Percentiles rank a stretch among this genome's conserved stretches.
Evolutionary conservation across 2,888 invertebrate species (phyloP).

Genomic region (Microplitis deprimator): DNA sequence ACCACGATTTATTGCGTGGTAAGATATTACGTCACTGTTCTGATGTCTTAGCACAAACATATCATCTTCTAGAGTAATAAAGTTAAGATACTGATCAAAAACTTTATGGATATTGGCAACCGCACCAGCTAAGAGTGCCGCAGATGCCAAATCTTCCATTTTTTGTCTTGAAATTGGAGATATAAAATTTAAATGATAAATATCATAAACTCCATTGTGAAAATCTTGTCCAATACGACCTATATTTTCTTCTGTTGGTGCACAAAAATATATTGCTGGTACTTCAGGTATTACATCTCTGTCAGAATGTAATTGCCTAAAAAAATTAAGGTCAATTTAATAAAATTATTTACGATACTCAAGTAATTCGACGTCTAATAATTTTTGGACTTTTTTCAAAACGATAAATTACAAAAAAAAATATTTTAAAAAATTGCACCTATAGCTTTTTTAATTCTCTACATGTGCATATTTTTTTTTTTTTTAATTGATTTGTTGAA

Average conservation of each 20-base stretch:
- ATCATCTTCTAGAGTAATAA: constrained; percentile 98
- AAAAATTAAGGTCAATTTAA: constrained; percentile 19
- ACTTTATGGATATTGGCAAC: constrained; percentile 95
- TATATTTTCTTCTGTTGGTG: constrained; percentile 96
- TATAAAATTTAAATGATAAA: constrained; percentile 96
- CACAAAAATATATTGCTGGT: constrained; percentile 97
- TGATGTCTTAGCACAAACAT: constrained; percentile 95
- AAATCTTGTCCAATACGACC: constrained; percentile 93
- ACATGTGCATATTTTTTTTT: no score
- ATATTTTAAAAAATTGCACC: constrained; percentile 1
- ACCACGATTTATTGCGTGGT: constrained; percentile 94
- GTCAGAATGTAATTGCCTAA: constrained; percentile 88
- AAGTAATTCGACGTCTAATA: background rate
- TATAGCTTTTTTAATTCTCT: no score
- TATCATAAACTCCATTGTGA: constrained; percentile 91
- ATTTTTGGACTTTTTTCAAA: background rate
- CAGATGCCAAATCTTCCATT: constrained; percentile 94
- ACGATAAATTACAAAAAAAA: background rate
- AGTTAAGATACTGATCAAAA: constrained; percentile 98
- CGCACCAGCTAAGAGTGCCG: constrained; percentile 91
- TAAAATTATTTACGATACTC: no score
- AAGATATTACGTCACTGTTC: constrained; percentile 91
- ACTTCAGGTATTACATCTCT: constrained; percentile 97
- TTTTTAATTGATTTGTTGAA: no score
- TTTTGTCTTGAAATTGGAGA: constrained; percentile 94